These are phyloP conservation scores for Delichon dasypus DNA, from an alignment of 2,797 vertebrate species.

Conservation along the genomic window DNA sequence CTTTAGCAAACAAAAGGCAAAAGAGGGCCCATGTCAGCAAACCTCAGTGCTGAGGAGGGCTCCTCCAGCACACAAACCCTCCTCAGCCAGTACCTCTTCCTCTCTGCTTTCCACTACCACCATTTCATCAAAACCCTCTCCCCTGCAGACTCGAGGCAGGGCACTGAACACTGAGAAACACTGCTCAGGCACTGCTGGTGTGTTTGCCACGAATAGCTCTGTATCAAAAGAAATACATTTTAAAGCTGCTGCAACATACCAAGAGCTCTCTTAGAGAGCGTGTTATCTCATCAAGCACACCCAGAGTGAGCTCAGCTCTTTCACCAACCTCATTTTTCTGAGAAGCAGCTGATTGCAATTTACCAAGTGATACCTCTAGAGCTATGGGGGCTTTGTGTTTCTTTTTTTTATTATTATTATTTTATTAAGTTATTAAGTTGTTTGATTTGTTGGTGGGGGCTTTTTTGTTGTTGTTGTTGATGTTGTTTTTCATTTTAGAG, in stretches of 20 bases:
- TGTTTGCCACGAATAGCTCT: not conserved
- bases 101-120: not conserved
- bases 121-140: not conserved
- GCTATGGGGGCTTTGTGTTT: not conserved
- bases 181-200: not conserved
- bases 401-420: not conserved
- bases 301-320: not conserved
- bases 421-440: not conserved
- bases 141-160: not conserved
- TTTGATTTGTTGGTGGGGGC: not conserved
- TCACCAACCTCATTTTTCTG: not conserved
- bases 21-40: not conserved
- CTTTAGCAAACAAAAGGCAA: not conserved
- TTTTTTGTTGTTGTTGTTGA: not conserved
- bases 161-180: not conserved
- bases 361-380: not conserved
- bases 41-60: rapidly evolving
- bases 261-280: not conserved
- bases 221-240: not conserved
- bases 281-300: not conserved
- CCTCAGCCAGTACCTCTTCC: not conserved
- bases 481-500: not conserved
- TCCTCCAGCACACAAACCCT: not conserved
- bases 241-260: constrained; percentile 11
- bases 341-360: not conserved